Evolutionary conservation across 1,140 invertebrate species (phyloP), one percentile per base, ranked within the genome.

Genomic region (Drosophila erecta): DNA sequence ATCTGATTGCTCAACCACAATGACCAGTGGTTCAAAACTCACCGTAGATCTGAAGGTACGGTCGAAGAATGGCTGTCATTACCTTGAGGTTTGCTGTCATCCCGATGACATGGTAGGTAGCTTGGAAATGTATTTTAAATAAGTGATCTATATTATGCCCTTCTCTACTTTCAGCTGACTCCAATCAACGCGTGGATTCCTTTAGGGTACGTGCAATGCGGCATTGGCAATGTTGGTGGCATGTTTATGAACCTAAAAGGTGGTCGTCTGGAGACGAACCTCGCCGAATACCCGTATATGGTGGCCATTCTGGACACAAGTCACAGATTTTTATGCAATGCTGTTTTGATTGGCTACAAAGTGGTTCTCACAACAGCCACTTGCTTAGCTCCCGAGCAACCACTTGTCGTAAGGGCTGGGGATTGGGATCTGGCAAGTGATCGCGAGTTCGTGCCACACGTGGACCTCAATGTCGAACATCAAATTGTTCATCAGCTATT

Each of bases 361-460:
- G 37, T 67, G 17, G 57, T 79, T 12, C 12, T 81, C 5, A 66
- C 38, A 22, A 41, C 60, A 10, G 60, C 22, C 0, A 17, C 8
- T 44, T 46, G 20, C 50, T 37, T 37, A 14, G 11, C 35, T 4
- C 35, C 35, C 11, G 11, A 37, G 0, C 35, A 37, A 14, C 12
- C 35, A 37, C 35, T 37, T 14, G 14, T 38, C 37, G 11, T 4
- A 6, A 46, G 44, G 27, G 72, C 66, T 20, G 79, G 77, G 0
- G 60, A 72, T 2, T 81, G 79, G 79, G 77, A 81, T 40, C 37
- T 53, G n/a, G 4, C 0, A 3, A 50, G 66, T 0, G 37, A 55
- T 0, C 35, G 51, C 11, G 61, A 66, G 37, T 14, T 14, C 11
- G 37, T 38, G 11, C 37, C 58, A 0, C 33, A 76, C 50, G 35